Percentiles rank a stretch among this genome's conserved stretches.
Conservation (phyloP, 2,797 vertebrate genomes). For the Delichon dasypus region DNA sequence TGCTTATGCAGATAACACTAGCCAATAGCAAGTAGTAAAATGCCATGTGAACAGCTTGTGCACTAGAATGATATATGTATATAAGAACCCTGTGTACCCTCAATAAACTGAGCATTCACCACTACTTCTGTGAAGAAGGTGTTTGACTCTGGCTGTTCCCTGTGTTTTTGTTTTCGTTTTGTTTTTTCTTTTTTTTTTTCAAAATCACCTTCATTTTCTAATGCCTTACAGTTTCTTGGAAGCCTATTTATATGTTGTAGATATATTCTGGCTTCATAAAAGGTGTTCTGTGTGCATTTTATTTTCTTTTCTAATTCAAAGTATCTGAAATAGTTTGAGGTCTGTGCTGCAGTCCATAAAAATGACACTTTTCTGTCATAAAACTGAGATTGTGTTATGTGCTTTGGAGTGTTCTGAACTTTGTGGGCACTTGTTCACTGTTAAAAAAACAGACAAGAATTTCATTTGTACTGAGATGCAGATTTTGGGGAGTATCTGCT, state of each 20-base stretch:
- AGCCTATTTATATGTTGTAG: accelerated
- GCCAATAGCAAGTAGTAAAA: too few species aligned
- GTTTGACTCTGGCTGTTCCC: too few species aligned
- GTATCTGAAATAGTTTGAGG: neutral
- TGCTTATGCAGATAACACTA: too few species aligned
- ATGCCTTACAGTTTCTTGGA: neutral
- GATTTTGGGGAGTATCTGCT: neutral
- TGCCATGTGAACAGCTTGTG: too few species aligned
- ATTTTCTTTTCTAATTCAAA: neutral
- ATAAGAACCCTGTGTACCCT: too few species aligned
- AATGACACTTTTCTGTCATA: neutral
- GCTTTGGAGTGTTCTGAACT: neutral
- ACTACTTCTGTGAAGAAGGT: too few species aligned
- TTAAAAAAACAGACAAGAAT: neutral
- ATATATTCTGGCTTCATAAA: neutral
- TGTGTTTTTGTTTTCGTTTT: too few species aligned
- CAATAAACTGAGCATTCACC: too few species aligned
- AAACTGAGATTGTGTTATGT: neutral
- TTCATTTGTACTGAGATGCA: neutral
- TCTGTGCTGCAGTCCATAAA: neutral
- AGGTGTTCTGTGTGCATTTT: neutral
- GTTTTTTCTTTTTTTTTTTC: too few species aligned
- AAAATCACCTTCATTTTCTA: neutral
- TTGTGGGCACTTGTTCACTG: neutral
- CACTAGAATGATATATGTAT: too few species aligned